Base-by-base conservation (phyloP, 2,797 vertebrate genomes). In the Aulostomus chinensis region DNA sequence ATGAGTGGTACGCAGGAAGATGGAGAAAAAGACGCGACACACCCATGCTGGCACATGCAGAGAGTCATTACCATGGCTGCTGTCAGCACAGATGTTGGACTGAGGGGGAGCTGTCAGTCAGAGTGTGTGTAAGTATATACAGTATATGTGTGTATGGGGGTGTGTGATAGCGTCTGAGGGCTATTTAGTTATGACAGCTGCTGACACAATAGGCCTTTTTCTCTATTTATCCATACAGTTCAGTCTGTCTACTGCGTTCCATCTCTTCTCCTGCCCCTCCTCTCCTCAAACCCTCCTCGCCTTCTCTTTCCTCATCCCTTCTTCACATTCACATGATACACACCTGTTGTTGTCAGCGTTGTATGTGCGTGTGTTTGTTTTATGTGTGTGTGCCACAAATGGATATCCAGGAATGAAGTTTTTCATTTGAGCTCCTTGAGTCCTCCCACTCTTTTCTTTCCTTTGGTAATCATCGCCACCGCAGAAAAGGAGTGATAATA, bases 41-140 rank as follows among this genome's bases (percentile, higher is more conserved):
- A 88, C 66, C 76, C 81, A 73, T 77, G 68, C 79, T 86, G 85
- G 77, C 84, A 82, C 81, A 86, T 54, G 77, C 68, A 64, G 80
- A 86, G 85, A 79, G 73, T 86, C 85, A 89, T 89, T 88, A 89
- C 81, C 80, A 75, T 37, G 81, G 79, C 80, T 85, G 85, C 86
- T 88, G 88, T 88, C 86, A 82, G 81, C 86, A 82, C 88, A 89
- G 88, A 89, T 89, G 88, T 89, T 87, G 76, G 76, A 83, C 84
- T 85, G 84, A 88, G 84, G 84, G 86, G 85, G 83, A 85, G 83
- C 83, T 85, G 88, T 88, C 84, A 83, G 70, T 88, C 81, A 85
- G 54, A 42, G 38, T 46, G 68, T 59, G 68, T 30, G 53, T 47
- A 43, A 55, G 49, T 65, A 54, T 43, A 21, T 29, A 18, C 40